Conservation (phyloP, 2,797 vertebrate species). For the Rallus crepitans region DNA sequence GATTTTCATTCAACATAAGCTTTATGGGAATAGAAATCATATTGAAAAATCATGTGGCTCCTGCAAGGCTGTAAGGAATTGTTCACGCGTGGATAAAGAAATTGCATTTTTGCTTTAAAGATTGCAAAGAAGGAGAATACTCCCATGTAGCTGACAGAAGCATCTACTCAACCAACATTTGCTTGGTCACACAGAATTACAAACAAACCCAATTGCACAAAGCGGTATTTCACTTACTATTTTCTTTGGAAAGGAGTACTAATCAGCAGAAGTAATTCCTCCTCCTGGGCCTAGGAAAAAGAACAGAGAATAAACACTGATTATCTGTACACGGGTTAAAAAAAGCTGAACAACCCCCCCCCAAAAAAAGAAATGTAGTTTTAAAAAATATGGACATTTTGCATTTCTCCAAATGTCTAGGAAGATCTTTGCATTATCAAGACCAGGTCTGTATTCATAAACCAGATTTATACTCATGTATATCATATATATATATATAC, state of each 20-base stretch:
- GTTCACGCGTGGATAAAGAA: neutral
- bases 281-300: neutral
- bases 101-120: neutral
- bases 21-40: neutral
- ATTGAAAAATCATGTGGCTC: neutral
- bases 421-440: neutral
- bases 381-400: neutral
- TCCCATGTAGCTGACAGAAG: neutral
- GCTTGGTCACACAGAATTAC: neutral
- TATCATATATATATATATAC: neutral
- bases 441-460: neutral
- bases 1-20: neutral
- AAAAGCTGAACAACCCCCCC: neutral
- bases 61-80: neutral
- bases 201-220: neutral
- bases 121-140: neutral
- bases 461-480: neutral
- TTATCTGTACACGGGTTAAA: neutral
- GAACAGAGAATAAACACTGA: neutral
- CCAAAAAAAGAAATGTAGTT: neutral
- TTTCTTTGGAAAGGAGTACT: neutral
- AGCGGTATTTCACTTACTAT: slow-evolving; percentile 18
- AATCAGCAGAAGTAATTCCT: neutral
- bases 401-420: neutral
- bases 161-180: neutral